Conservation (phyloP, 2,113 vertebrate genomes). For the Mormyrus lacerda region DNA sequence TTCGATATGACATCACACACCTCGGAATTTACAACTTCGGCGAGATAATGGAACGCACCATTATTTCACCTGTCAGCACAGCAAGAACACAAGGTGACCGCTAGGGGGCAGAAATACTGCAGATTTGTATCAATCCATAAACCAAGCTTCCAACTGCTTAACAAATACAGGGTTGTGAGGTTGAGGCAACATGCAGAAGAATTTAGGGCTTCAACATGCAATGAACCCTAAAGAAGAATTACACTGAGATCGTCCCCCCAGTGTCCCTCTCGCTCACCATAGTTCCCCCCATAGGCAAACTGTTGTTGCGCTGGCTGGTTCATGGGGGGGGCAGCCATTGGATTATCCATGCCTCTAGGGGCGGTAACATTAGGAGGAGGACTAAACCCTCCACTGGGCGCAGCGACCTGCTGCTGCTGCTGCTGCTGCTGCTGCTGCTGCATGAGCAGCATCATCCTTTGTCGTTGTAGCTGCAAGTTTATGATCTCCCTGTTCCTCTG, state of each 20-base stretch:
- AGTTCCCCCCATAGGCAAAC: slow-evolving; percentile 81
- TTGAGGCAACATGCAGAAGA: not conserved
- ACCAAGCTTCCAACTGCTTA: not conserved
- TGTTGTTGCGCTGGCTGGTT: slow-evolving; percentile 77
- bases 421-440: slow-evolving; percentile 67
- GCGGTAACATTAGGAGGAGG: slow-evolving; percentile 90
- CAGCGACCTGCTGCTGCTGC: slow-evolving; percentile 61
- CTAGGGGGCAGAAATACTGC: slow-evolving; percentile 39
- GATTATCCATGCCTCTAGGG: slow-evolving; percentile 76
- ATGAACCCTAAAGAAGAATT: not conserved
- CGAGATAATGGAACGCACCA: no score
- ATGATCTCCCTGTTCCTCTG: slow-evolving; percentile 85
- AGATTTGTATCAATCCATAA: not conserved
- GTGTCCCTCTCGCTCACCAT: slow-evolving; percentile 66
- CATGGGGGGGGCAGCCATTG: slow-evolving; percentile 69
- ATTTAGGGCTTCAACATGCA: not conserved
- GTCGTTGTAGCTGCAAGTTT: slow-evolving; percentile 82
- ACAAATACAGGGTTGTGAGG: not conserved
- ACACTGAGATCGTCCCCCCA: not conserved
- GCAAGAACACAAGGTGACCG: slow-evolving; percentile 27
- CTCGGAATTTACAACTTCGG: no score
- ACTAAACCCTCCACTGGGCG: slow-evolving; percentile 73
- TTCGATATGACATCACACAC: no score
- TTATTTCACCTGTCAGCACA: not conserved
- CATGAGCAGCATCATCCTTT: slow-evolving; percentile 83